A percentile compares a stretch with the other conserved stretches of the same genome.
Conservation (phyloP, 37 sponge, comb jelly and placozoan genomes). For the Halichondria panicea region DNA sequence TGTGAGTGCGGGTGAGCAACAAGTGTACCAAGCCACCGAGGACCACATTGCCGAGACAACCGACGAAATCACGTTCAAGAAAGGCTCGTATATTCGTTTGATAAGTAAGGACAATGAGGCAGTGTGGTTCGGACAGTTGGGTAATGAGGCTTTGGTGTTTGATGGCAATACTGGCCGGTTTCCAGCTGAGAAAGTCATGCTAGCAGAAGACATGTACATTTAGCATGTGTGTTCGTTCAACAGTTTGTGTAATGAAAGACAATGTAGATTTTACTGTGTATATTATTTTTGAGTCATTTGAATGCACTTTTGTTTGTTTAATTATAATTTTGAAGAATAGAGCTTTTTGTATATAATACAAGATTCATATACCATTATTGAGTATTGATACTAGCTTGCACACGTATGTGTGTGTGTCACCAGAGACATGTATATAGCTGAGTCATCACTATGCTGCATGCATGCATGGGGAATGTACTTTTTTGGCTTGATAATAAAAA, state of each 20-base stretch:
- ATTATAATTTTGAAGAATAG: not conserved
- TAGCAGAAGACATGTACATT: conserved; percentile 43
- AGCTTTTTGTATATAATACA: not conserved
- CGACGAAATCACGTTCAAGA: conserved; percentile 43
- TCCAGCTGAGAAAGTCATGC: conserved; percentile 34
- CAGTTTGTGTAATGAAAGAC: too few species aligned
- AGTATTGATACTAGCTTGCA: not conserved
- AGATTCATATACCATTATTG: not conserved
- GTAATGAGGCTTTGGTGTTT: conserved; percentile 3
- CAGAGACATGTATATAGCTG: too few species aligned
- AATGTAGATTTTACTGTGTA: too few species aligned
- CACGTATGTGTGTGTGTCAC: too few species aligned
- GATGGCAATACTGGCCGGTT: conserved; percentile 36
- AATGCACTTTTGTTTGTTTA: not conserved
- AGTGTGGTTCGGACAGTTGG: conserved; percentile 43
- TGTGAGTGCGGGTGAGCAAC: not conserved
- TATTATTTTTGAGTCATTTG: not conserved
- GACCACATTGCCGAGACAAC: conserved; percentile 31
- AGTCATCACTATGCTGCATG: too few species aligned
- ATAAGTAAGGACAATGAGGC: conserved; percentile 6
- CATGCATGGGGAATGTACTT: too few species aligned
- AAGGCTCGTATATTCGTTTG: conserved; percentile 20
- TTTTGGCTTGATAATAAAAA: too few species aligned
- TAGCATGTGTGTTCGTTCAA: not conserved
- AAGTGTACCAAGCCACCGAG: conserved; percentile 30